These are phyloP conservation scores for Epirrhoe alternata DNA, from an alignment of 2,888 invertebrate genomes.

Conservation along the genomic window DNA sequence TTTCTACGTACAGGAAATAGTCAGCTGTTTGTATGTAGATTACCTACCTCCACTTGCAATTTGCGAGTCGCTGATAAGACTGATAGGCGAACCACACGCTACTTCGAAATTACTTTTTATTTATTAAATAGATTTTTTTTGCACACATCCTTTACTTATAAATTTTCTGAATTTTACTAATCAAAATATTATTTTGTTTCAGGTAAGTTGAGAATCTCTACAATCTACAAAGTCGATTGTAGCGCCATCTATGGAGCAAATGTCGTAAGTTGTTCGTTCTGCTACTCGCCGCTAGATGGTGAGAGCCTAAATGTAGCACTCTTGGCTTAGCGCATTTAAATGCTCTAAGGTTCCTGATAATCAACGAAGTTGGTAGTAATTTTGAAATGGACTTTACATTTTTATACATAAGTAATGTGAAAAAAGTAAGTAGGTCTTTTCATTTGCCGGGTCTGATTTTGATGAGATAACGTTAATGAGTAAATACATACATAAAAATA, in stretches of 20 bases:
- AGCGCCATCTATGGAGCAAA: conserved; percentile 56
- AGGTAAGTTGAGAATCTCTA: conserved; percentile 80
- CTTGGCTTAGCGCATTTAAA: too few species aligned
- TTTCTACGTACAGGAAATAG: conserved; percentile 64
- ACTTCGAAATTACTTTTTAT: conserved; percentile 11
- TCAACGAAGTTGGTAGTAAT: too few species aligned
- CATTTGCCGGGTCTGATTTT: too few species aligned
- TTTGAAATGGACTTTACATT: too few species aligned
- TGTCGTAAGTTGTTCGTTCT: conserved; percentile 45
- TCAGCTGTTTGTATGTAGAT: conserved; percentile 69
- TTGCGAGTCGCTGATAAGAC: conserved; percentile 46
- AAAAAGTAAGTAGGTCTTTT: too few species aligned
- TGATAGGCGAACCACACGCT: conserved; percentile 22
- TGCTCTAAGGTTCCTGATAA: too few species aligned
- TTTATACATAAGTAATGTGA: too few species aligned
- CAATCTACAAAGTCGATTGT: conserved; percentile 16
- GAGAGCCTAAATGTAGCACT: neutral
- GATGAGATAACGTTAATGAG: too few species aligned
- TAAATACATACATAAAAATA: too few species aligned
- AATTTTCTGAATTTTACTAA: conserved; percentile 20
- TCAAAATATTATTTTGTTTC: conserved; percentile 66
- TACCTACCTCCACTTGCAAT: conserved; percentile 49
- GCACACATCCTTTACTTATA: conserved; percentile 8
- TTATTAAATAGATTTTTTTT: conserved; percentile 8
- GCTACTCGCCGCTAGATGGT: conserved; percentile 64